These are phyloP conservation scores for Eupeodes latifasciatus DNA, from an alignment of 2,888 invertebrate species.

Conservation along the genomic window DNA sequence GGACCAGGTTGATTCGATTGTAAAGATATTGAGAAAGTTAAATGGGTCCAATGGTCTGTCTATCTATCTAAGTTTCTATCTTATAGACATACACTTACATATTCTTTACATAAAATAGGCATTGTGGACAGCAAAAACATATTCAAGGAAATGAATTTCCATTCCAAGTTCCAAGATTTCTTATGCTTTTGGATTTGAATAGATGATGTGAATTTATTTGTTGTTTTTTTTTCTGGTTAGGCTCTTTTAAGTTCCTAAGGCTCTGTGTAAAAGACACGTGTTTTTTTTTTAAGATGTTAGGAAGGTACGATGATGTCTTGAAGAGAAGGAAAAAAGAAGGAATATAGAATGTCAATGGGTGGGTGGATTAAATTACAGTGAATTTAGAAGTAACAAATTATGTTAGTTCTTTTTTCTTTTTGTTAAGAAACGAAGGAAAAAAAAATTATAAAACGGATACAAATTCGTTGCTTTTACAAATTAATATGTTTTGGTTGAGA, in stretches of 20 bases:
- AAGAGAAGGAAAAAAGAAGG: background rate
- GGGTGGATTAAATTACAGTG: constrained; percentile 69
- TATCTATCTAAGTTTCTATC: background rate
- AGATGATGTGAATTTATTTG: constrained; percentile 30
- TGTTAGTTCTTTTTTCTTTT: constrained; percentile 28
- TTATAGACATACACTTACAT: background rate
- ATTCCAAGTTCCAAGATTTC: constrained; percentile 24
- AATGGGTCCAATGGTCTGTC: constrained; percentile 60
- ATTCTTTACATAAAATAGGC: background rate
- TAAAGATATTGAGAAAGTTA: constrained; percentile 69
- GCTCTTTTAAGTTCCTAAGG: constrained; percentile 19
- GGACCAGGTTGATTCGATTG: constrained; percentile 65
- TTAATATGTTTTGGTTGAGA: background rate
- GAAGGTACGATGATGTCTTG: background rate
- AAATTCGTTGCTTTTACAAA: constrained; percentile 19
- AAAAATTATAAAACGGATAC: constrained; percentile 20
- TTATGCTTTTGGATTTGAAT: constrained; percentile 15
- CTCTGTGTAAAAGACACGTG: constrained; percentile 64
- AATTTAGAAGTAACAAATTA: constrained; percentile 49
- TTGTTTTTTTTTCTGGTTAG: constrained; percentile 11
- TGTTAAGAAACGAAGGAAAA: background rate
- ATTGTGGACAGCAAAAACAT: constrained; percentile 15
- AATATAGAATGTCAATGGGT: constrained; percentile 45
- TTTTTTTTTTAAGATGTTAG: constrained; percentile 23
- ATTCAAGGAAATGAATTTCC: constrained; percentile 57